Conservation (phyloP, 2,113 vertebrate species). For the Pelmatolapia mariae region DNA sequence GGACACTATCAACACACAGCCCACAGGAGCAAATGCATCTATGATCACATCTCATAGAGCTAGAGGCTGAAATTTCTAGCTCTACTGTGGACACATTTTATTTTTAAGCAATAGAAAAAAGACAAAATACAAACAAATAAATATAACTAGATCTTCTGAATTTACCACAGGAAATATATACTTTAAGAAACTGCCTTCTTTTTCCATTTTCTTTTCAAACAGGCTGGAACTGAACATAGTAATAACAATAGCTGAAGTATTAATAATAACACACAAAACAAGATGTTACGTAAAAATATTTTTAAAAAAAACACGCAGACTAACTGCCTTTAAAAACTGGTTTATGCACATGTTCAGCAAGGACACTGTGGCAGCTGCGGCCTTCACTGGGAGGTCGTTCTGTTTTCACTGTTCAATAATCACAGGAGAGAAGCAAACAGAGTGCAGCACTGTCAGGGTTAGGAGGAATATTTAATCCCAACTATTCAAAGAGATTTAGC, state of each 20-base stretch:
- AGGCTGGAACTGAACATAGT: neutral
- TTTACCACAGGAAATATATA: neutral
- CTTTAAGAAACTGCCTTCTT: neutral
- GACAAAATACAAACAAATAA: neutral
- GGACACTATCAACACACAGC: neutral
- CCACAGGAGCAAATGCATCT: neutral
- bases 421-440: neutral
- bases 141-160: neutral
- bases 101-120: neutral
- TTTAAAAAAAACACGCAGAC: accelerated
- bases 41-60: neutral
- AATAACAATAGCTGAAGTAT: neutral
- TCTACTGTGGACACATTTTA: neutral
- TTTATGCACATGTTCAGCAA: neutral
- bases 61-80: neutral
- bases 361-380: neutral
- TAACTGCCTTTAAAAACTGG: neutral
- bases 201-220: neutral
- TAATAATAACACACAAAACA: neutral
- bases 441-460: neutral
- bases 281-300: neutral
- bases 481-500: neutral
- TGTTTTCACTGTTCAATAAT: neutral
- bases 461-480: neutral
- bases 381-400: neutral